Conservation (phyloP, 2,113 vertebrate species). For the Ahaetulla prasina region DNA sequence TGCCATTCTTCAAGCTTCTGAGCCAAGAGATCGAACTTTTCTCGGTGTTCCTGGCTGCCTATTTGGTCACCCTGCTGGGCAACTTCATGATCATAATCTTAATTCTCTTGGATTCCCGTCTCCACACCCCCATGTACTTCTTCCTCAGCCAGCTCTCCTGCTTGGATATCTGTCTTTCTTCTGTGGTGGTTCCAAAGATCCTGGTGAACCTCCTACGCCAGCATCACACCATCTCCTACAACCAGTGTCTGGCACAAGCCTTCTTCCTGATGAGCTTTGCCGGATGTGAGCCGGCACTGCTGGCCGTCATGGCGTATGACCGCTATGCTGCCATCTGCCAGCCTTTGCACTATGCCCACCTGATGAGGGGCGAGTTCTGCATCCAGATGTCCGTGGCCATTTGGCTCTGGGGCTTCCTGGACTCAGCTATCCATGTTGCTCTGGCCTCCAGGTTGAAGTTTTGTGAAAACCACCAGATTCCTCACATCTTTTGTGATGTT, state of each 20-base stretch:
- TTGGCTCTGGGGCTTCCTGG: background rate
- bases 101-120: too few relatives aligned
- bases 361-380: background rate
- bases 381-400: background rate
- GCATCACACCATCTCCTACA: background rate
- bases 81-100: too few relatives aligned
- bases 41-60: too few relatives aligned
- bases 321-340: background rate
- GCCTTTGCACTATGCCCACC: background rate
- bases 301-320: background rate
- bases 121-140: background rate
- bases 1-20: too few relatives aligned
- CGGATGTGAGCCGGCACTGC: background rate
- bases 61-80: too few relatives aligned
- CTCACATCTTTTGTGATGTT: background rate
- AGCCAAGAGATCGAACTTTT: too few relatives aligned
- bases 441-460: background rate
- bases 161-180: background rate
- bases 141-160: background rate
- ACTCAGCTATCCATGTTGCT: background rate
- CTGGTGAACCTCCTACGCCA: background rate
- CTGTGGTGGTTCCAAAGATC: background rate
- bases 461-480: background rate
- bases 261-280: background rate
- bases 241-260: background rate